Base-by-base conservation (phyloP, 1,140 invertebrate species). In the Eurosta solidaginis region DNA sequence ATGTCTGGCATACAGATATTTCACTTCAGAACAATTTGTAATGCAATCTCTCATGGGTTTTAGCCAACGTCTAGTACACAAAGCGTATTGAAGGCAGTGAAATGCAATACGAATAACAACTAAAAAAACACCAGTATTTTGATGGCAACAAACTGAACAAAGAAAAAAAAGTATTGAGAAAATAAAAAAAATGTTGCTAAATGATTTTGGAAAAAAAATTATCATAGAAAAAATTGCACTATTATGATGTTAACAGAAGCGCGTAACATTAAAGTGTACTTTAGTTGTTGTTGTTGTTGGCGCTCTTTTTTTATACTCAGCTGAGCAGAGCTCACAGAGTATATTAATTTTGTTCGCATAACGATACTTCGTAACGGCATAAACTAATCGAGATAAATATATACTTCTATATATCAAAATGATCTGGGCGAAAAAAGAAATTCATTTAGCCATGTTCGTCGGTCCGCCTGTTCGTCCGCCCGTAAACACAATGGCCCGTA, bases 201-300 rank as follows among this genome's bases (percentile, higher is more conserved):
- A 22, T 25, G 25, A 68, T 40, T 68, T 68, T 68, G 59, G 20
- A 27, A 36, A 42, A 2, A 68, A 68, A 33, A n/a, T n/a, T n/a
- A n/a, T 68, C 33, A 40, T 33, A n/a, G n/a, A 68, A 68, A 68
- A 36, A 40, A 68, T 68, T 29, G 10, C 33, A 33, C 36, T 68
- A 68, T 68, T 68, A 68, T 68, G 59, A 68, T 68, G 59, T 68
- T 40, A 68, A 68, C 59, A 68, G 33, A 3, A 36, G 59, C 40
- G n/a, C n/a, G 6, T 47, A 47, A n/a, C n/a, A n/a, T n/a, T n/a
- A n/a, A n/a, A n/a, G n/a, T 47, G 45, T 42, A 10, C 17, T 63
- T 33, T 33, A 17, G 54, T 29, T 33, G 22, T 22, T 33, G 2
- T 36, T 12, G 27, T 63, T 63, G 12, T 52, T 29, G 29, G 33